A percentile compares a stretch with the other conserved stretches of the same genome.
phyloP scores from a whole-genome alignment of 2,797 vertebrate species.

The Alauda arvensis region DNA sequence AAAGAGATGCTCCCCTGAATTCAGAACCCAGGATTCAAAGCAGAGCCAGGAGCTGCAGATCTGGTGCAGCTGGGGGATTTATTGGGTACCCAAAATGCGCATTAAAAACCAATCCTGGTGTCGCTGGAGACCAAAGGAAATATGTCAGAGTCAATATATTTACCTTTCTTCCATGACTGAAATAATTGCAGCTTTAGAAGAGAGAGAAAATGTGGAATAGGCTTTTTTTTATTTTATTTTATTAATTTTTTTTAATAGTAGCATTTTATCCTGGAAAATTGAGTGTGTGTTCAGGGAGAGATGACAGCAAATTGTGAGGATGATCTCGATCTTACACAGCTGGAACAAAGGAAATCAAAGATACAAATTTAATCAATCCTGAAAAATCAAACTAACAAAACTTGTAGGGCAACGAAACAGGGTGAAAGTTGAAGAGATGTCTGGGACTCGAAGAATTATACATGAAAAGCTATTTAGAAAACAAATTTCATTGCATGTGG shows the following conservation, averaged over 20 bases:
- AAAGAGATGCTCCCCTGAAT: neutral
- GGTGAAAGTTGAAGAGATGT: neutral
- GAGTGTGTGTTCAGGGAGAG: neutral
- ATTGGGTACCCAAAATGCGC: neutral
- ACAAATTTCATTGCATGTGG: neutral
- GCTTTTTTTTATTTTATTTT: neutral
- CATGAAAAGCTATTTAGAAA: neutral
- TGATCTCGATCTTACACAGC: neutral
- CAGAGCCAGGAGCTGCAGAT: neutral
- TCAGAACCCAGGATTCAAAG: neutral
- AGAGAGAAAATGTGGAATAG: neutral
- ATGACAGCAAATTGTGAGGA: neutral
- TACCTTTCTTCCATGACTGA: neutral
- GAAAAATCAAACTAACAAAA: neutral
- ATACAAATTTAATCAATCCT: neutral
- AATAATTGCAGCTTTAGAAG: neutral
- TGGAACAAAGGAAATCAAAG: neutral
- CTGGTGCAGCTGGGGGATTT: neutral
- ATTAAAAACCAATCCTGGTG: neutral
- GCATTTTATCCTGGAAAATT: neutral
- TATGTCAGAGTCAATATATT: neutral
- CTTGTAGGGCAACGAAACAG: rapidly evolving
- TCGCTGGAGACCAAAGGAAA: neutral
- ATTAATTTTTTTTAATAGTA: too few species aligned
- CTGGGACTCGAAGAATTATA: neutral